Evolutionary conservation across 23 tunicate genomes (phyloP), one percentile per base, ranked within the genome.

Genomic region (Ascidia mentula): DNA sequence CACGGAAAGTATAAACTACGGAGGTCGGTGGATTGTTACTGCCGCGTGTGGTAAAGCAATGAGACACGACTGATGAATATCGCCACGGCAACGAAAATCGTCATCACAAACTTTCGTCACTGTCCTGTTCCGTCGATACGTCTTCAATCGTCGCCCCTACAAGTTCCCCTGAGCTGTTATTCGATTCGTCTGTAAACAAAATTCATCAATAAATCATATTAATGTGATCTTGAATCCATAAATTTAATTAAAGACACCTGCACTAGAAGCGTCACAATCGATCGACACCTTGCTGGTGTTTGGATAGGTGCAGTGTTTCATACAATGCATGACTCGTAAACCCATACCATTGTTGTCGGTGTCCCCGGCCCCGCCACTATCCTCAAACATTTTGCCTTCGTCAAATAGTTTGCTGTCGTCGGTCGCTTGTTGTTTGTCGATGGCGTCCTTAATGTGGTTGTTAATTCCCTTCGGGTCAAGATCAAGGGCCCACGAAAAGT

Each of bases 381-480:
- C 34, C 34, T 73, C 77, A 0, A 42, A 73, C 46, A 33, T 34
- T 30, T 73, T 74, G 36, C 39, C 78, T 0, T 60, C 83, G 35
- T 79, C 83, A 36, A 53, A 53, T 28, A 53, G 22, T 9, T 78
- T 37, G 40, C 42, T 32, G 45, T 89, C 95, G 28, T 89, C 88
- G 15, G 38, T 32, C 8, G 69, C 76, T 65, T 86, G 87, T 38
- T 86, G 97, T 72, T 80, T 88, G 42, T 93, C 89, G 34, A 93
- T 88, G 0, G 98, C 98, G 61, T 93, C 93, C 76, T 93, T 93
- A 37, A 93, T 88, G 76, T 88, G 93, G 69, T 93, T 93, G 77
- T 93, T 93, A 45, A 80, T 74, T 28, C 98, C 98, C 77, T 88
- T 93, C 15, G 98, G 98, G 73, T 93, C 98, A 37, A 93, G 98